These are phyloP conservation scores for Manis pentadactyla DNA, from an alignment of 2,797 vertebrate genomes.

Conservation along the genomic window DNA sequence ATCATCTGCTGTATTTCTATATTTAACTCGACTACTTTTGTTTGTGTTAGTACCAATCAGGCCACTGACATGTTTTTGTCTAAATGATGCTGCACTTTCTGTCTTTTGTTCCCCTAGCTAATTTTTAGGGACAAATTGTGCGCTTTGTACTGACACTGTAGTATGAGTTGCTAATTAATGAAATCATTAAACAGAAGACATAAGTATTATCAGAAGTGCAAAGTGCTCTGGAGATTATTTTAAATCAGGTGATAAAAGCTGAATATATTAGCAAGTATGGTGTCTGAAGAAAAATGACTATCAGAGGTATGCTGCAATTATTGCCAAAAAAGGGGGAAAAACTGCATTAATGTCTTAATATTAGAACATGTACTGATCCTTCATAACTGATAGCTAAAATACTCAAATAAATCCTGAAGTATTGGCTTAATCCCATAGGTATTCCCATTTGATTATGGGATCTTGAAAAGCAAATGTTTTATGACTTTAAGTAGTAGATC, in stretches of 20 bases:
- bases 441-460: neutral
- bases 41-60: neutral
- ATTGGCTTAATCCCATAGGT: neutral
- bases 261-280: neutral
- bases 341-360: neutral
- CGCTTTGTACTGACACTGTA: neutral
- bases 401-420: neutral
- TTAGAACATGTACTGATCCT: neutral
- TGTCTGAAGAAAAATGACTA: neutral
- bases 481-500: neutral
- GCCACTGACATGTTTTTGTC: neutral
- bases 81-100: neutral
- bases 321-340: neutral
- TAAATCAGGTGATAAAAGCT: slow-evolving; percentile 43
- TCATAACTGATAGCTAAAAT: neutral
- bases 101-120: neutral
- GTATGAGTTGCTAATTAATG: neutral
- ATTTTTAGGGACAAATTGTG: neutral
- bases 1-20: neutral
- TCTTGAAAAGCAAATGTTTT: slow-evolving; percentile 40
- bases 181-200: neutral
- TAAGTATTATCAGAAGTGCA: neutral
- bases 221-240: neutral
- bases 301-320: neutral
- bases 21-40: neutral